Percentiles rank a stretch among this genome's conserved stretches.
Evolutionary conservation across 2,113 vertebrate genomes (phyloP).

Genomic region (Redunca redunca): DNA sequence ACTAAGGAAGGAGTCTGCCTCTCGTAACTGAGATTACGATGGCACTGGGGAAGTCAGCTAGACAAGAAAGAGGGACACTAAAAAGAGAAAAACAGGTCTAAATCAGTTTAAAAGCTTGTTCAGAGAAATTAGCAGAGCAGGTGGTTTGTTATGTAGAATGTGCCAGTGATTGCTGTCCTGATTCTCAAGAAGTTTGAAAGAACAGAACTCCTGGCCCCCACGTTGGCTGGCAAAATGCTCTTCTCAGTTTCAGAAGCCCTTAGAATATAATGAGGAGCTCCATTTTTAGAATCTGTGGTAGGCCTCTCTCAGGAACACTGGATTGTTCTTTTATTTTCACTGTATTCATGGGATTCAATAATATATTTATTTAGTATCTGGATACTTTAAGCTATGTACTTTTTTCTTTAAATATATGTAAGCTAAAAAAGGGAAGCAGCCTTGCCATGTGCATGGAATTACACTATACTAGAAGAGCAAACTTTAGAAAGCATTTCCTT

Average conservation of each 20-base stretch:
- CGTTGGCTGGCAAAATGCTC: neutral
- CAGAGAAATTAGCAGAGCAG: neutral
- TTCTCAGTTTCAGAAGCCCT: too few relatives aligned
- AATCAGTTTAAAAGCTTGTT: neutral
- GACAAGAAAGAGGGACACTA: neutral
- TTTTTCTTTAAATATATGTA: neutral
- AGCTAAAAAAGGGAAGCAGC: neutral
- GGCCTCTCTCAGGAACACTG: neutral
- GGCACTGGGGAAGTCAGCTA: neutral
- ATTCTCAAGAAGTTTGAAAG: neutral
- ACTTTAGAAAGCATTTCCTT: neutral
- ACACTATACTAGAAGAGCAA: neutral
- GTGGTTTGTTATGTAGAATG: neutral
- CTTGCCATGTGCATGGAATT: neutral
- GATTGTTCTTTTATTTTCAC: neutral
- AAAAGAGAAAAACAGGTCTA: neutral
- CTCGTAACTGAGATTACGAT: neutral
- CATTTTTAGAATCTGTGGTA: neutral
- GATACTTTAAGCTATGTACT: neutral
- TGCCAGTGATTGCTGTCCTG: neutral
- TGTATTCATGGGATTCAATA: neutral
- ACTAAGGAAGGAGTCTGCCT: constrained; percentile 35
- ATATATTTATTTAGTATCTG: constrained; percentile 2
- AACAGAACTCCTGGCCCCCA: neutral
- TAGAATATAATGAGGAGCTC: neutral